Evolutionary conservation across 2,797 vertebrate species (phyloP).

Genomic region (Arctocebus calabarensis): DNA sequence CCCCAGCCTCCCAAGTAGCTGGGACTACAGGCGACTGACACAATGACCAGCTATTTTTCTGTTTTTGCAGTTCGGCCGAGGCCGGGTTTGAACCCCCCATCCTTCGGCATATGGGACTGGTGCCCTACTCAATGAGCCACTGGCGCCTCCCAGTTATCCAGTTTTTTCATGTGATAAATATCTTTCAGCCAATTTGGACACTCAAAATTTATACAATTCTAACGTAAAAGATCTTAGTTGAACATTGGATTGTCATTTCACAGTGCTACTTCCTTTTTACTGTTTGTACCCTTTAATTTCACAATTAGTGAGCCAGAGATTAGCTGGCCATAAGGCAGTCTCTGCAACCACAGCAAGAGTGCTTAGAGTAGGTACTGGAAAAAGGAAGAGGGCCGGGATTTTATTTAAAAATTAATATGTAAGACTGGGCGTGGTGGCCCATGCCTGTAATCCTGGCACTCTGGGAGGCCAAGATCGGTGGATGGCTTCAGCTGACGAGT

Average conservation of each 20-base stretch:
- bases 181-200: not conserved
- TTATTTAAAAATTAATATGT: not conserved
- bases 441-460: too few species aligned
- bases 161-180: not conserved
- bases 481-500: too few species aligned
- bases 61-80: too few species aligned
- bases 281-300: not conserved
- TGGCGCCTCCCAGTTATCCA: not conserved
- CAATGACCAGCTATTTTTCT: too few species aligned
- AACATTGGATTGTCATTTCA: not conserved
- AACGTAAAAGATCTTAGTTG: not conserved
- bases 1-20: too few species aligned
- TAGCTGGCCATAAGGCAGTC: not conserved
- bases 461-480: too few species aligned
- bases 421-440: too few species aligned
- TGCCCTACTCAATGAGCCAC: too few species aligned
- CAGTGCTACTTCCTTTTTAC: not conserved
- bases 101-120: too few species aligned
- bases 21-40: too few species aligned
- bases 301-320: not conserved
- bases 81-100: too few species aligned
- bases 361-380: not conserved
- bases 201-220: not conserved
- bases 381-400: not conserved
- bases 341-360: not conserved